Percentiles rank a stretch among this genome's conserved stretches.
These are phyloP conservation scores for Lasioglossum villosulum DNA, from an alignment of 2,888 invertebrate species.

Conservation along the genomic window DNA sequence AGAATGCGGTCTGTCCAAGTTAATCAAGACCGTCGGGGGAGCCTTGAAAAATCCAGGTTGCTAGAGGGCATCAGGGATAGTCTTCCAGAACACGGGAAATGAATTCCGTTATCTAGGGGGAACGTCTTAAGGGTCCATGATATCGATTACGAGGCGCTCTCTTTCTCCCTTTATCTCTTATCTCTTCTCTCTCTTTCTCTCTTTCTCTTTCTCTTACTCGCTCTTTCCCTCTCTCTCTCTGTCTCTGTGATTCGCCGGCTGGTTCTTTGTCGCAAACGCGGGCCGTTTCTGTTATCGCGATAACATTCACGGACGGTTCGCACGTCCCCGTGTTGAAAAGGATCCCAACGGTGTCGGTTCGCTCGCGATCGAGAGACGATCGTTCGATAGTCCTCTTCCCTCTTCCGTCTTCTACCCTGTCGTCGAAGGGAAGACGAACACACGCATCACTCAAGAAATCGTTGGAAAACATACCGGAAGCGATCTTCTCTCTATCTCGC, in stretches of 20 bases:
- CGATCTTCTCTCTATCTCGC: neutral
- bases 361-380: slow-evolving; percentile 34
- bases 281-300: slow-evolving; percentile 40
- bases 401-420: neutral
- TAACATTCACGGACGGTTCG: slow-evolving; percentile 15
- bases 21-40: slow-evolving; percentile 52
- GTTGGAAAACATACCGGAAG: slow-evolving; percentile 40
- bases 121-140: slow-evolving; percentile 35
- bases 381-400: neutral
- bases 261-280: slow-evolving; percentile 22
- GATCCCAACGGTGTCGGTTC: neutral
- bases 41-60: slow-evolving; percentile 40
- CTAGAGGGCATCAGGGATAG: slow-evolving; percentile 22
- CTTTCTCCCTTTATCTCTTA: too few relatives aligned
- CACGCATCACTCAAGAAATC: slow-evolving; percentile 52
- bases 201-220: neutral
- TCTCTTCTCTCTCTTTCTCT: slow-evolving; percentile 4
- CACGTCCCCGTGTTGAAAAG: slow-evolving; percentile 1
- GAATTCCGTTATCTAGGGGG: slow-evolving; percentile 56
- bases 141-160: slow-evolving; percentile 18
- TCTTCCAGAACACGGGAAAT: slow-evolving; percentile 52
- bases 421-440: slow-evolving; percentile 64
- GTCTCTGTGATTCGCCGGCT: neutral
- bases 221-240: slow-evolving; percentile 1
- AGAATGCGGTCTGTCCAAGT: slow-evolving; percentile 39